Percentiles rank a stretch among this genome's conserved stretches.
Conservation (phyloP, 2,888 invertebrate species). For the Cheilosia soror region DNA sequence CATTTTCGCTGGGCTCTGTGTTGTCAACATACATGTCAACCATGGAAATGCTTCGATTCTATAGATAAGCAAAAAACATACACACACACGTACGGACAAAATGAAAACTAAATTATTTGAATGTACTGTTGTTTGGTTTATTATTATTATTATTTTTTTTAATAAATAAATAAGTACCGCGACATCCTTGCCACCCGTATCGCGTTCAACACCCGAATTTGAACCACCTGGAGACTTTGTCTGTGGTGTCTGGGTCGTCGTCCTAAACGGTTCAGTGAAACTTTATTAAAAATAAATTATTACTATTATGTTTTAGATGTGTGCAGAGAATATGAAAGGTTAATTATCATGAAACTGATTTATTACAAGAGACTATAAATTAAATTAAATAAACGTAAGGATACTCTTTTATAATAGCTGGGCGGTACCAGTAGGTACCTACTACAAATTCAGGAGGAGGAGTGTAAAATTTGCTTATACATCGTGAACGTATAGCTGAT, state of each 20-base stretch:
- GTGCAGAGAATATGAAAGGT: not conserved
- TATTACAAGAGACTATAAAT: slow-evolving; percentile 23
- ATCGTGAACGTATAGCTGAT: no score
- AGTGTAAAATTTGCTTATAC: no score
- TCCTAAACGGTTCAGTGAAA: slow-evolving; percentile 78
- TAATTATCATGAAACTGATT: not conserved
- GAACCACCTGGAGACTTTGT: slow-evolving; percentile 91
- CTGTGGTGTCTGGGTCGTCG: slow-evolving; percentile 85
- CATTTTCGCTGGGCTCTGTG: slow-evolving; percentile 96
- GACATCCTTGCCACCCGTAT: slow-evolving; percentile 78
- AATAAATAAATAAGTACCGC: slow-evolving; percentile 71
- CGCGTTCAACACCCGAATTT: slow-evolving; percentile 85
- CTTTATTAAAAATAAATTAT: slow-evolving; percentile 75
- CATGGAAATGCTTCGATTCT: slow-evolving; percentile 95
- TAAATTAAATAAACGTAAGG: not conserved
- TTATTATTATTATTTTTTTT: not conserved
- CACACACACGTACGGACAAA: not conserved
- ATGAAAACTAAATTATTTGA: not conserved
- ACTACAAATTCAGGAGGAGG: not conserved
- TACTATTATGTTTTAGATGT: slow-evolving; percentile 26
- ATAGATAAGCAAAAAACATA: slow-evolving; percentile 83
- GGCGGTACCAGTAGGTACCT: no score
- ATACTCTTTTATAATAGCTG: no score
- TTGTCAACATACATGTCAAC: slow-evolving; percentile 98
- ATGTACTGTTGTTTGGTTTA: not conserved